Conservation (phyloP, 2,888 invertebrate genomes). For the Smittia aterrima region DNA sequence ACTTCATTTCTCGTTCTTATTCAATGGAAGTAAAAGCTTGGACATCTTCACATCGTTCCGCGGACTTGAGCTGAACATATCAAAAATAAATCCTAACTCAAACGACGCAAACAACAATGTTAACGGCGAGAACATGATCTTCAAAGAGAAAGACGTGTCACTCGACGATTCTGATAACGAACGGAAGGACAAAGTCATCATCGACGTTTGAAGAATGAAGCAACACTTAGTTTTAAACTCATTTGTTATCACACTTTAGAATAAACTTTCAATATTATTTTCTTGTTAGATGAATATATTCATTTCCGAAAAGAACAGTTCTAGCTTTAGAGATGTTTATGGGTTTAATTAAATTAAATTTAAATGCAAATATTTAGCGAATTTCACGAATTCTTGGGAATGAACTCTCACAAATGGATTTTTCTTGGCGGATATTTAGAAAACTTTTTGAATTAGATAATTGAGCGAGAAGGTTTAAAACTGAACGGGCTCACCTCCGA, state of each 20-base stretch:
- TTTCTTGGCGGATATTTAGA: too few relatives aligned
- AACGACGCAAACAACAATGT: slow-evolving; percentile 41
- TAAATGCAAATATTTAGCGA: neutral
- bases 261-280: neutral
- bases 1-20: slow-evolving; percentile 64
- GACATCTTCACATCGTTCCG: slow-evolving; percentile 39
- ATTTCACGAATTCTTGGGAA: neutral
- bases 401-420: neutral
- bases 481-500: neutral
- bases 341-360: neutral
- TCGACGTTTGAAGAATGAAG: slow-evolving; percentile 36
- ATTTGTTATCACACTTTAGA: neutral
- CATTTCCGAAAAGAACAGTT: neutral
- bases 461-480: too few relatives aligned
- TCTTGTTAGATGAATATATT: neutral
- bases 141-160: slow-evolving; percentile 34
- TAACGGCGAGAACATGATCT: slow-evolving; percentile 37
- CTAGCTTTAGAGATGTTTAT: neutral
- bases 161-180: slow-evolving; percentile 24
- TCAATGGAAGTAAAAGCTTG: slow-evolving; percentile 21
- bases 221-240: neutral
- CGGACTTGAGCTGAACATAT: slow-evolving; percentile 30
- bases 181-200: slow-evolving; percentile 35
- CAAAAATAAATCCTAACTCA: slow-evolving; percentile 31
- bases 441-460: too few relatives aligned